A percentile compares a stretch with the other conserved stretches of the same genome.
Conservation (phyloP, 2,113 vertebrate genomes). For the Stomatorhinus ivindoensis region DNA sequence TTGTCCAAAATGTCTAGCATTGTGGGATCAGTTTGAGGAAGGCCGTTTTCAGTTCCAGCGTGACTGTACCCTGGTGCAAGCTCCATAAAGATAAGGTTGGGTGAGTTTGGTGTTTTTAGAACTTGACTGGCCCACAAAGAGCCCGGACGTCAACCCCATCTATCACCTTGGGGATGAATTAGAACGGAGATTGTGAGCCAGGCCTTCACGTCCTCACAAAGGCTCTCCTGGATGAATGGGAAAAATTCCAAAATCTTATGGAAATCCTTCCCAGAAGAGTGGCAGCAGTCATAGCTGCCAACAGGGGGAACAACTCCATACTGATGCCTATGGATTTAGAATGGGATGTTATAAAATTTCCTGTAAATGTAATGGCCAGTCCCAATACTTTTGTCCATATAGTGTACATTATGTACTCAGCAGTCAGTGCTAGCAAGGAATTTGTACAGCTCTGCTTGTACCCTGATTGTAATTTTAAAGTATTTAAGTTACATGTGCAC, state of each 20-base stretch:
- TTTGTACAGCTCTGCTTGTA: background rate
- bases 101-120: background rate
- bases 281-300: background rate
- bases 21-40: background rate
- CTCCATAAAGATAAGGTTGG: background rate
- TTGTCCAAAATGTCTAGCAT: background rate
- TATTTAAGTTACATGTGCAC: background rate
- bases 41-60: background rate
- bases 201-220: background rate
- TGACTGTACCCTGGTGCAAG: background rate
- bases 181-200: background rate
- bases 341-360: background rate
- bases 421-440: background rate
- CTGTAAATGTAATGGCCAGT: background rate
- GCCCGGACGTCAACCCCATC: background rate
- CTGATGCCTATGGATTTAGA: background rate
- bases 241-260: background rate
- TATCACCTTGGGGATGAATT: background rate
- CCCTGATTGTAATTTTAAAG: background rate
- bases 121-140: background rate
- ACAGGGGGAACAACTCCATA: background rate
- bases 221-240: background rate
- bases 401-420: background rate
- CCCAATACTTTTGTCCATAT: too few relatives aligned
- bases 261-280: background rate